Evolutionary conservation across 2,797 vertebrate species (phyloP), one percentile per base, ranked within the genome.

Genomic region (Euphonia xanthogaster): DNA sequence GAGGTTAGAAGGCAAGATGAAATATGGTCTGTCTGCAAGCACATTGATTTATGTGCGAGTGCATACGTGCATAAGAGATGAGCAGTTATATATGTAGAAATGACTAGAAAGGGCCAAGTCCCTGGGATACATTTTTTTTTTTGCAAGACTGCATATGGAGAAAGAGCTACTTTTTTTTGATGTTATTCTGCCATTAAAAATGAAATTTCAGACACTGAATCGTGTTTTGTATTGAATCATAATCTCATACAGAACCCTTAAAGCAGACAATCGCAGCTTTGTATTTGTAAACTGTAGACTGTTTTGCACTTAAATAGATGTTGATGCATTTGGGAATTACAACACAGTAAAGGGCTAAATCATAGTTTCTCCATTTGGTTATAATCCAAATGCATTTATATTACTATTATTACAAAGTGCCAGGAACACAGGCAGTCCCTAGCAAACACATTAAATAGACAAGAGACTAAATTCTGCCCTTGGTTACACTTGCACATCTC

Each of bases 151-250:
- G 51, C 60, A 33, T 88, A 90, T 91, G 76, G 81, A 88, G 66
- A 89, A 91, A 80, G 51, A 95, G 61, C 40, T 93, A 87, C 91
- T 93, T 93, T 96, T 96, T 96, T 95, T 74, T 48, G 20, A 93
- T 94, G 82, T 90, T 96, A 45, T 67, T 96, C 79, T 95, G 66
- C 75, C 93, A 96, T 95, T 90, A 94, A 96, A 96, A 91, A 88
- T 93, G 79, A 81, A 83, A 88, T 95, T 92, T 89, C 68, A 89
- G 89, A 91, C 73, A 70, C 68, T 78, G 58, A 83, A 53, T 66
- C 91, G 87, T 95, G 75, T 78, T 94, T 95, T 80, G 68, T 91
- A 72, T 92, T 91, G 94, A 95, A 86, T 91, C 79, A 5, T 78
- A 86, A 88, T 95, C 91, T 93, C 63, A 54, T 45, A 50, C 25